Percentiles rank a stretch among this genome's conserved stretches.
Conservation (phyloP, 2,797 vertebrate genomes). For the Sebastes oblongus region DNA sequence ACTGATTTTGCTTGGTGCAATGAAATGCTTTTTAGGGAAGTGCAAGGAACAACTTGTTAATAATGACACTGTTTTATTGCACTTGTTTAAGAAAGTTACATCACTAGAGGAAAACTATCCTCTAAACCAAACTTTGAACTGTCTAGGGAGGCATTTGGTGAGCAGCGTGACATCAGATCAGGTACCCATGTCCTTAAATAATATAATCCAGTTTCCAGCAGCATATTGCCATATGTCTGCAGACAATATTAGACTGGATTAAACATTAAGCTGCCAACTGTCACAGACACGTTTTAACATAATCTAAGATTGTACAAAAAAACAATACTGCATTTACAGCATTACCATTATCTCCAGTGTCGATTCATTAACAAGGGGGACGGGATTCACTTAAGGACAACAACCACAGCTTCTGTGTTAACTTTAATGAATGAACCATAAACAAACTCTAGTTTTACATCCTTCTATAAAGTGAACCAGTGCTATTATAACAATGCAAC, state of each 20-base stretch:
- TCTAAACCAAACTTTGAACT: not conserved
- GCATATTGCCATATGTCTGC: conserved; percentile 23
- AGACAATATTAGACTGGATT: conserved; percentile 33
- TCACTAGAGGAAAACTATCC: not conserved
- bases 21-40: not conserved
- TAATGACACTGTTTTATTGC: not conserved
- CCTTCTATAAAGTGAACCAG: not conserved
- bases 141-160: not conserved
- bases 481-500: not conserved
- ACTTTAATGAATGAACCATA: too few species aligned
- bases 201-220: conserved; percentile 20
- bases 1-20: not conserved
- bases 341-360: not conserved
- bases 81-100: not conserved
- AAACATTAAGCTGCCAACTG: conserved; percentile 33
- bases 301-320: not conserved
- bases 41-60: not conserved
- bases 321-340: not conserved
- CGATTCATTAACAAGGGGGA: not conserved
- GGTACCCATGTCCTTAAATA: not conserved
- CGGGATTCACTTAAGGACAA: not conserved
- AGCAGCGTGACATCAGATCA: not conserved
- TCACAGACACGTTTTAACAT: not conserved
- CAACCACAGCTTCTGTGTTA: not conserved
- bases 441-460: not conserved